Base-by-base conservation (phyloP, 2,113 vertebrate genomes). In the Callaeas wilsoni region DNA sequence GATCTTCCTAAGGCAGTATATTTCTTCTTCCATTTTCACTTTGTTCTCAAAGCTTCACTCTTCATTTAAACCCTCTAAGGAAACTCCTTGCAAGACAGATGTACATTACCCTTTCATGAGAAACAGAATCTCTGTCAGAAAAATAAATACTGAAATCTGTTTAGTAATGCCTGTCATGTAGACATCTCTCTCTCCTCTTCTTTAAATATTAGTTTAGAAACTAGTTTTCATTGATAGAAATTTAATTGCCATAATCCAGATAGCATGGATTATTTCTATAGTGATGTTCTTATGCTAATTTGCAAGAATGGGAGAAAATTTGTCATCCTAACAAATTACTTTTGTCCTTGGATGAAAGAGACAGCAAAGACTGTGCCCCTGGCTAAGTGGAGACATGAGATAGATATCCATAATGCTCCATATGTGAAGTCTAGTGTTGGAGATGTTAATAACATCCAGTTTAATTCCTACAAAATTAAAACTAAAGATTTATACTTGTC, bases 121-220 rank as follows among this genome's bases (percentile, higher is more conserved):
- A 87, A 93, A 88, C 68, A 74, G 6, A 80, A 55, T 26, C 50
- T 84, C 59, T 69, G 59, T 76, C 74, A 77, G 44, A 74, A 91
- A 97, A 94, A 92, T 29, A 84, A 89, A 62, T 35, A 46, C 57
- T 93, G 92, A 94, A 89, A 94, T 92, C 87, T 92, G 62, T 85
- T 95, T 85, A 77, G 63, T 65, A 85, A 95, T 92, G 65, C 79
- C 69, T 33, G 39, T 96, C 84, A 86, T 97, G 93, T 93, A 96
- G 97, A 60, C 73, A 18, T 83, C 50, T 93, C 65, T 74, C 78
- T 82, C 92, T 97, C 93, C 84, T 97, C 91, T 96, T 93, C 70
- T 90, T 90, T 78, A 95, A 98, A 97, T 97, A 95, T 97, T 97
- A 93, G 97, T 92, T 98, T 85, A 96, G 94, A 96, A 96, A 97